A percentile compares a stretch with the other conserved stretches of the same genome.
Evolutionary conservation across 2,113 vertebrate genomes (phyloP).

Genomic region (Bolborhynchus lineola): DNA sequence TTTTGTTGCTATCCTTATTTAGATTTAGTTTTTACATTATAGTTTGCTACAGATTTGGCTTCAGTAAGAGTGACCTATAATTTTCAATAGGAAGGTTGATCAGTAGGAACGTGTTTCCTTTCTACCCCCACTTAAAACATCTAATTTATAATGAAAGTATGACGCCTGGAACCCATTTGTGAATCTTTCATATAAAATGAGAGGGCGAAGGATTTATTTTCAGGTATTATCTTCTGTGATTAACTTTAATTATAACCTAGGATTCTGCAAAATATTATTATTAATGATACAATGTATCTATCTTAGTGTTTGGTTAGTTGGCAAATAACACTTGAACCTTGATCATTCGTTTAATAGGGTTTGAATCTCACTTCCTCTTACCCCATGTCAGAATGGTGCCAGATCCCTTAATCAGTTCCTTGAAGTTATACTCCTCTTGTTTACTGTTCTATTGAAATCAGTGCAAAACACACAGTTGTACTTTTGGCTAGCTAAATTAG

Average conservation of each 20-base stretch:
- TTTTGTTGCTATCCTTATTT: background rate
- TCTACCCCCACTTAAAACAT: background rate
- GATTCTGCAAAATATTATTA: background rate
- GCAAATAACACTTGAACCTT: background rate
- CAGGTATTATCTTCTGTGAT: background rate
- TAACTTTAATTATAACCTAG: background rate
- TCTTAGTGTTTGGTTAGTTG: background rate
- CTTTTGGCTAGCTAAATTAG: background rate
- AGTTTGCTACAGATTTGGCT: background rate
- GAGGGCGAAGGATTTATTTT: background rate
- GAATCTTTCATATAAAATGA: background rate
- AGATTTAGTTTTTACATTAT: background rate
- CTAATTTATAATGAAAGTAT: background rate
- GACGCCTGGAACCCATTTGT: background rate
- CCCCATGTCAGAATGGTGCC: background rate
- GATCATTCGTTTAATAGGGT: background rate
- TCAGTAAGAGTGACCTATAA: background rate
- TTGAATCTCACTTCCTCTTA: background rate
- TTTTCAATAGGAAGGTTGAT: background rate
- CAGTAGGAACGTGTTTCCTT: background rate
- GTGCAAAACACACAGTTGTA: background rate
- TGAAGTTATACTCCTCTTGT: background rate
- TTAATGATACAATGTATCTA: background rate
- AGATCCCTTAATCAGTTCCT: background rate
- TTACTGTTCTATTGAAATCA: background rate